Conservation (phyloP, 2,888 invertebrate species). For the Cryptocephalus primarius region DNA sequence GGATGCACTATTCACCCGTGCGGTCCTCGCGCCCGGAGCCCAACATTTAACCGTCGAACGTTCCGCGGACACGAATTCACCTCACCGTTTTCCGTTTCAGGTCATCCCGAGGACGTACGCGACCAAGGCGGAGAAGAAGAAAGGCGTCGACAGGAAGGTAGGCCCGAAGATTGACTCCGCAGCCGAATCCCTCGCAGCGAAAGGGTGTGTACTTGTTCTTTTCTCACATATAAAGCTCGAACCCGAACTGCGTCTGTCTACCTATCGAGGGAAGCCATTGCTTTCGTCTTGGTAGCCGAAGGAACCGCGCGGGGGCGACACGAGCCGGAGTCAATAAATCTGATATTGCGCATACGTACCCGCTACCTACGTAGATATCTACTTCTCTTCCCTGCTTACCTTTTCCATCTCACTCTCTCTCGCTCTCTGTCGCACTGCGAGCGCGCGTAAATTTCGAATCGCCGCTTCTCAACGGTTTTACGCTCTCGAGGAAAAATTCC, state of each 20-base stretch:
- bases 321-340: conserved; percentile 32
- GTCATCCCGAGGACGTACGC: conserved; percentile 28
- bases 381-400: not conserved
- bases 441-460: too few relatives aligned
- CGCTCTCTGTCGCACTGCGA: too few relatives aligned
- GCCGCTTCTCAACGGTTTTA: too few relatives aligned
- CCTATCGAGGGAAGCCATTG: conserved; percentile 26
- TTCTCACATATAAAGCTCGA: conserved; percentile 19
- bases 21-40: too few relatives aligned
- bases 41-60: too few relatives aligned
- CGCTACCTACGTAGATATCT: conserved; percentile 1
- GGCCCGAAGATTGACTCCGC: conserved; percentile 41
- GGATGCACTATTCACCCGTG: too few relatives aligned
- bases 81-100: conserved; percentile 16
- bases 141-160: conserved; percentile 34
- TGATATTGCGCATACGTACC: conserved; percentile 31
- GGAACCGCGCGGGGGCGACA: conserved; percentile 26
- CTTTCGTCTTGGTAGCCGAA: conserved; percentile 8
- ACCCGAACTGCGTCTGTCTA: conserved; percentile 21
- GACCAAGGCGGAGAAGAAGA: conserved; percentile 35
- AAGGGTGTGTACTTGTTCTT: conserved; percentile 55
- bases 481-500: too few relatives aligned
- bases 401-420: not conserved
- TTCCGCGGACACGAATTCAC: too few relatives aligned
- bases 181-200: conserved; percentile 53